A percentile compares a stretch with the other conserved stretches of the same genome.
Conservation (phyloP, 2,797 vertebrate species). For the Leucoraja ocellata region DNA sequence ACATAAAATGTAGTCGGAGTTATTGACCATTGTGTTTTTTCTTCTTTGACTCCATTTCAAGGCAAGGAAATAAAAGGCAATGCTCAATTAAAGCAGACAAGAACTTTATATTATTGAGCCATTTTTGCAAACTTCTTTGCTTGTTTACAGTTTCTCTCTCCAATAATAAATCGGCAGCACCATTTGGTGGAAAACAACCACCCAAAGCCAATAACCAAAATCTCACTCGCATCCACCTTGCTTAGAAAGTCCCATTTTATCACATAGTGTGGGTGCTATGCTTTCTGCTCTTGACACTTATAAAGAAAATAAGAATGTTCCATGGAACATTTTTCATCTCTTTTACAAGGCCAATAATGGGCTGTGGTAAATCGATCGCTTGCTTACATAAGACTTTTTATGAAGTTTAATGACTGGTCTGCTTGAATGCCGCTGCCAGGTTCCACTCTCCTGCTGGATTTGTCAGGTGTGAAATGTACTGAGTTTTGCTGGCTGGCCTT, state of each 20-base stretch:
- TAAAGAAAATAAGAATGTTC: neutral
- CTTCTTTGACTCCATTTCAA: constrained; percentile 6
- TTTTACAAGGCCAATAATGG: neutral
- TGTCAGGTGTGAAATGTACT: neutral
- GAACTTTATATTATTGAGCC: neutral
- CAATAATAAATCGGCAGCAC: neutral
- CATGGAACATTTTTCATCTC: neutral
- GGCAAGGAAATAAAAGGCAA: neutral
- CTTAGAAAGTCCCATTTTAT: neutral
- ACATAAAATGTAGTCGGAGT: neutral
- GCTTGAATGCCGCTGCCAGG: neutral
- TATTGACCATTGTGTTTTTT: neutral
- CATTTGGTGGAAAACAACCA: neutral
- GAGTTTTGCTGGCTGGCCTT: neutral
- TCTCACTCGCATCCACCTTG: neutral
- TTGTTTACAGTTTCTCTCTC: neutral
- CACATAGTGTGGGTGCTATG: neutral
- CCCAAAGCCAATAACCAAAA: neutral
- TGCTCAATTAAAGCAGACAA: neutral
- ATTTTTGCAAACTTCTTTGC: neutral
- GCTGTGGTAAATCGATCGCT: neutral
- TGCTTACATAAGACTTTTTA: neutral
- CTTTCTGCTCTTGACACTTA: neutral
- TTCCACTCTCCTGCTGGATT: neutral
- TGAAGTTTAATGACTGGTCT: neutral